A percentile compares a stretch with the other conserved stretches of the same genome.
Conservation (phyloP, 2,888 invertebrate species). For the Drosophila flavopinicola region DNA sequence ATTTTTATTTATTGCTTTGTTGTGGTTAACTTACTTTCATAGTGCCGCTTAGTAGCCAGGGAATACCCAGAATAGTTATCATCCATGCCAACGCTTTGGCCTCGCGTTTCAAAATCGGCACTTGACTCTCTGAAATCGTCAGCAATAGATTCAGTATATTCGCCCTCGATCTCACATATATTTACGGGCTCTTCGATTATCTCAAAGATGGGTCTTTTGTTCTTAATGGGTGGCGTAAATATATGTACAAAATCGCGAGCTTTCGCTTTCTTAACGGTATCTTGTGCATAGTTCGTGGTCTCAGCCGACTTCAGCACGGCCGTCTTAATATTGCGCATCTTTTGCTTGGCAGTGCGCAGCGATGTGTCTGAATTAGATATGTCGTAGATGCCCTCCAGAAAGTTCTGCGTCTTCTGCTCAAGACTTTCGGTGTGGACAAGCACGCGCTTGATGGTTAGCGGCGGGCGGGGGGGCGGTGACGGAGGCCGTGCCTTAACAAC, state of each 20-base stretch:
- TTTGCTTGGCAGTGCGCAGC: conserved; percentile 83
- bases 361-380: conserved; percentile 81
- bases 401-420: conserved; percentile 83
- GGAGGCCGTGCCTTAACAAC: conserved; percentile 82
- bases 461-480: conserved; percentile 82
- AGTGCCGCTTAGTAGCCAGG: conserved; percentile 87
- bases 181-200: conserved; percentile 82
- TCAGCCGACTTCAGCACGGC: conserved; percentile 83
- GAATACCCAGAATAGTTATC: conserved; percentile 86
- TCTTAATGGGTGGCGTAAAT: conserved; percentile 83
- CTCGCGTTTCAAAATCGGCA: conserved; percentile 79
- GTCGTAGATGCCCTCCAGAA: conserved; percentile 83
- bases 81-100: conserved; percentile 81
- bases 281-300: conserved; percentile 84
- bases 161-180: conserved; percentile 63
- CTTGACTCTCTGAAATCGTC: conserved; percentile 81
- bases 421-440: conserved; percentile 83
- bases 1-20: not conserved
- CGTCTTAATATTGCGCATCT: conserved; percentile 84
- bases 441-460: conserved; percentile 82
- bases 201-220: conserved; percentile 83
- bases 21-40: conserved; percentile 74
- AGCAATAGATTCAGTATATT: conserved; percentile 80
- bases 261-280: conserved; percentile 84
- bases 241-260: conserved; percentile 84